A percentile compares a stretch with the other conserved stretches of the same genome.
These are phyloP conservation scores for Theropithecus gelada DNA, from an alignment of 2,113 vertebrate species.

Conservation along the genomic window DNA sequence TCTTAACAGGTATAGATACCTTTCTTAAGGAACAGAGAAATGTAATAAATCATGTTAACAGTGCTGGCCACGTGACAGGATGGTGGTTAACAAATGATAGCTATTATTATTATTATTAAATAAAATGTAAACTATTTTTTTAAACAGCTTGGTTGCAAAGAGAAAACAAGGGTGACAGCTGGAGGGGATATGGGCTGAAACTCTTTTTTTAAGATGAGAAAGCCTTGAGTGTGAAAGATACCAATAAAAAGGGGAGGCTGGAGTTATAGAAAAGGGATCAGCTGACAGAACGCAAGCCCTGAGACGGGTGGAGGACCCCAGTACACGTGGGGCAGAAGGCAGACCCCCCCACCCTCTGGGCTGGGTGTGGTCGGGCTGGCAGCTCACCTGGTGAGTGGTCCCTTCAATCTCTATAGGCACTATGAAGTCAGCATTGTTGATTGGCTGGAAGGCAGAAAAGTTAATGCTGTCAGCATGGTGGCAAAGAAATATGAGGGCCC, in stretches of 20 bases:
- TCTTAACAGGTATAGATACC: too few species aligned
- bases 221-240: background rate
- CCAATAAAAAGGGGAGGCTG: background rate
- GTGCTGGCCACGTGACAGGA: background rate
- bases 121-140: background rate
- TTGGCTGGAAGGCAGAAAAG: constrained; percentile 86
- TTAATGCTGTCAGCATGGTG: background rate
- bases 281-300: background rate
- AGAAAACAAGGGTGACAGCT: background rate
- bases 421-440: constrained; percentile 96
- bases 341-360: background rate
- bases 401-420: constrained; percentile 96
- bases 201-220: background rate
- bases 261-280: background rate
- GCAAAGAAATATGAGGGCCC: background rate
- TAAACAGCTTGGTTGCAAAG: background rate
- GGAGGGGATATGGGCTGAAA: background rate
- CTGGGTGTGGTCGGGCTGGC: background rate
- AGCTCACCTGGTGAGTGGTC: constrained; percentile 93
- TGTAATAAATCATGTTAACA: background rate
- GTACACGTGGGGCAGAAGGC: background rate
- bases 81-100: background rate
- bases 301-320: rapidly evolving
- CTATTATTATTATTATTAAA: background rate
- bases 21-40: background rate